Percentiles rank a stretch among this genome's conserved stretches.
Evolutionary conservation across 2,113 vertebrate genomes (phyloP).

Genomic region (Phalacrocorax pelagicus): DNA sequence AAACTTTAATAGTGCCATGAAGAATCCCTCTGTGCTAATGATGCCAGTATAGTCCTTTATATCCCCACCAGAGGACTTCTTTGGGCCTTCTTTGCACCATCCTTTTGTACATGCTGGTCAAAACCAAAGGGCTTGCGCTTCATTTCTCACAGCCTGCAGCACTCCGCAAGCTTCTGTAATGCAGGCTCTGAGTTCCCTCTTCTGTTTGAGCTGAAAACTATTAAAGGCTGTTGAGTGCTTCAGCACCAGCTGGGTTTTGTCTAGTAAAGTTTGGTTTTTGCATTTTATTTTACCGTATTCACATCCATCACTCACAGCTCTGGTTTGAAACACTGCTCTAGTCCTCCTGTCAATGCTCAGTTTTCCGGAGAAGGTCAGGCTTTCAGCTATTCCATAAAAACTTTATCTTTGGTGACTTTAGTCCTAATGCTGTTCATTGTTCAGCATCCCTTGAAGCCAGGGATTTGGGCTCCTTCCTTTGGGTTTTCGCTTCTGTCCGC

Average conservation of each 20-base stretch:
- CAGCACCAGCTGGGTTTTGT: neutral
- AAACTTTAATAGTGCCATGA: neutral
- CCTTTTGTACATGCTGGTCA: neutral
- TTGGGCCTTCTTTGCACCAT: neutral
- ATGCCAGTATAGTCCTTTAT: neutral
- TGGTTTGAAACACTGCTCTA: neutral
- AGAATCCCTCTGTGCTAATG: neutral
- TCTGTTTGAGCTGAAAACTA: constrained; percentile 16
- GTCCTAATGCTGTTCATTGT: neutral
- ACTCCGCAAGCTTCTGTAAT: neutral
- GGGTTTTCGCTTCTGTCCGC: neutral
- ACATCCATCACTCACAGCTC: neutral
- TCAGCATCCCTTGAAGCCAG: neutral
- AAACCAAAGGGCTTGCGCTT: neutral
- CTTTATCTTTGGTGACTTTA: neutral
- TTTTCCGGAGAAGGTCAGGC: neutral
- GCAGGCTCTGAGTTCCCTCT: neutral
- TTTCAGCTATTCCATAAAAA: neutral
- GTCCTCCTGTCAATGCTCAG: neutral
- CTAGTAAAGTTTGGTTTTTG: neutral
- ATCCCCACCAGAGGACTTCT: neutral
- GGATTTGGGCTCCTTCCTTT: neutral
- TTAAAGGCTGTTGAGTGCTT: neutral
- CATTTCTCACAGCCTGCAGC: neutral
- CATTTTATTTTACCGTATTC: neutral